These are phyloP conservation scores for Hypocryptadius cinnamomeus DNA, from an alignment of 2,113 vertebrate genomes.

Conservation along the genomic window DNA sequence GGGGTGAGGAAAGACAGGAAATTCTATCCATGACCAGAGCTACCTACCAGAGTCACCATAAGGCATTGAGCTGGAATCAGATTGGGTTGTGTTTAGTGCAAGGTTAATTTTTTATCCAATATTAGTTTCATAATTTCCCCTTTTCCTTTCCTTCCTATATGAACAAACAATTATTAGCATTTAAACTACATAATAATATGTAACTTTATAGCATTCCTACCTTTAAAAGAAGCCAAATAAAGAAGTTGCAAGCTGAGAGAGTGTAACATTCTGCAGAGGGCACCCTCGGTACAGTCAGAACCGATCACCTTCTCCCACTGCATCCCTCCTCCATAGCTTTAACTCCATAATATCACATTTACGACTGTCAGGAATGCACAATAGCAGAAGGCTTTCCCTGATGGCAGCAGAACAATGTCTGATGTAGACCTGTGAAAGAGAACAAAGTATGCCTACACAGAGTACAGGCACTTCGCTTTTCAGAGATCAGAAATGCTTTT, in stretches of 20 bases:
- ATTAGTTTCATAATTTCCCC: neutral
- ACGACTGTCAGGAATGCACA: neutral
- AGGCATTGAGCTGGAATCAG: neutral
- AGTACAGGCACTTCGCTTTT: neutral
- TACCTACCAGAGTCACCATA: neutral
- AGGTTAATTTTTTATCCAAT: neutral
- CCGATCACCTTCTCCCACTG: neutral
- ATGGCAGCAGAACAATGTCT: neutral
- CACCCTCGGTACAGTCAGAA: constrained; percentile 56
- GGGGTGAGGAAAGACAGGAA: neutral
- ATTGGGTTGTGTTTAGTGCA: neutral
- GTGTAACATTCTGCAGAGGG: constrained; percentile 59
- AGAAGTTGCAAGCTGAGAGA: neutral
- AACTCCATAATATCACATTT: neutral
- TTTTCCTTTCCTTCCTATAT: neutral
- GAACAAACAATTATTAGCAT: neutral
- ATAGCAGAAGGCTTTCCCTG: neutral
- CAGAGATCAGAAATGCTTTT: neutral
- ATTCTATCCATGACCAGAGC: neutral
- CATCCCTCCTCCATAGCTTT: neutral
- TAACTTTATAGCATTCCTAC: neutral
- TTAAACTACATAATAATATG: accelerated
- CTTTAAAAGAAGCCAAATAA: neutral
- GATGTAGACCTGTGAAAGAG: neutral
- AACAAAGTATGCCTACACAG: neutral